Percentiles rank a stretch among this genome's conserved stretches.
phyloP scores from a whole-genome alignment of 1,140 invertebrate genomes.

The Drosophila tsacasi region DNA sequence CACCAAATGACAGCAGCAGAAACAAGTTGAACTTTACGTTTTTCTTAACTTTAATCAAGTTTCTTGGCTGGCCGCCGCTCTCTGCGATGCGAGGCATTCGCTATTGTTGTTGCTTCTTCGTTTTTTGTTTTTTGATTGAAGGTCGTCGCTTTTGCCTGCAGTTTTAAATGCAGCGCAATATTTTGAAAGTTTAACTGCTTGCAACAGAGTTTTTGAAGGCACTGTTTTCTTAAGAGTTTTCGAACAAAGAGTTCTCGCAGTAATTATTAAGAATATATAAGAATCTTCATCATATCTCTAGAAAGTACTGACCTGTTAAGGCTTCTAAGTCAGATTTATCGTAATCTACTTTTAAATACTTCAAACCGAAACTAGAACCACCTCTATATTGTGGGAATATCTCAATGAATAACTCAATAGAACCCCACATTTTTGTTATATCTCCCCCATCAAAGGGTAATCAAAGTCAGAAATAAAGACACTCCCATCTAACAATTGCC shows the following conservation, averaged over 20 bases:
- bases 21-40: constrained; percentile 81
- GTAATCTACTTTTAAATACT: not conserved
- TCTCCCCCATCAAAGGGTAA: constrained; percentile 25
- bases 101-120: constrained; percentile 53
- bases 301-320: not conserved
- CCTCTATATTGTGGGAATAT: not conserved
- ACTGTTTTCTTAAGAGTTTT: not conserved
- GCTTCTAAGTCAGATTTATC: not conserved
- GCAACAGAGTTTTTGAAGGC: constrained; percentile 18
- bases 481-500: constrained; percentile 31
- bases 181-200: constrained; percentile 30
- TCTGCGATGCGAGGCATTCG: constrained; percentile 47
- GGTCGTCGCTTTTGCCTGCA: constrained; percentile 47
- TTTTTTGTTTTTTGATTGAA: constrained; percentile 51
- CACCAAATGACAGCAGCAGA: constrained; percentile 40
- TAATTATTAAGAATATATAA: too few species aligned
- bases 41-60: constrained; percentile 74
- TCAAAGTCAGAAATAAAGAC: constrained; percentile 28
- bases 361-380: not conserved
- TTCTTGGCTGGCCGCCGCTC: constrained; percentile 50
- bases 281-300: too few species aligned
- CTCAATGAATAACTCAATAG: constrained; percentile 20
- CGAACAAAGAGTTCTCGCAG: not conserved
- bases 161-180: constrained; percentile 34
- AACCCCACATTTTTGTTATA: constrained; percentile 13